These are phyloP conservation scores for Leptobrachium leishanense DNA, from an alignment of 2,113 vertebrate genomes.

Conservation along the genomic window DNA sequence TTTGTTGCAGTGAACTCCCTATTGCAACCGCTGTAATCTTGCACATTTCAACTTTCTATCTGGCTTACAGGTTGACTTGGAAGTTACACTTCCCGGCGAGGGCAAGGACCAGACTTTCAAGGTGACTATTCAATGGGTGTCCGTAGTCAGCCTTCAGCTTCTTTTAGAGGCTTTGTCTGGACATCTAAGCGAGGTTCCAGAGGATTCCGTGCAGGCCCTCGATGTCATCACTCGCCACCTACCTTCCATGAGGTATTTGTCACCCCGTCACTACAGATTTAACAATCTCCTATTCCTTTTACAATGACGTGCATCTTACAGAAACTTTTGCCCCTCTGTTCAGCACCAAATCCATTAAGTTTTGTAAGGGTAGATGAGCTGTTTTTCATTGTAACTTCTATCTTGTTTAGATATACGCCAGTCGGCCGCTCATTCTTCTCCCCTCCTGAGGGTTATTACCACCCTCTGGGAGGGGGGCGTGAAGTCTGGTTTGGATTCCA, in stretches of 20 bases:
- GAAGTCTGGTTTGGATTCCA: slow-evolving; percentile 99
- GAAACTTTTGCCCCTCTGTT: too few relatives aligned
- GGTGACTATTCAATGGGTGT: slow-evolving; percentile 98
- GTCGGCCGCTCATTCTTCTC: slow-evolving; percentile 98
- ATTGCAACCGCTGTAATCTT: too few relatives aligned
- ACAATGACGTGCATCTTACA: not conserved
- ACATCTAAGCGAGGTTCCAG: slow-evolving; percentile 93
- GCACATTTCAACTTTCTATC: not conserved
- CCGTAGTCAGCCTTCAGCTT: slow-evolving; percentile 95
- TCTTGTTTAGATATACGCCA: slow-evolving; percentile 84
- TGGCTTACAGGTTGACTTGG: slow-evolving; percentile 86
- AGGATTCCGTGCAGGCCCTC: slow-evolving; percentile 95
- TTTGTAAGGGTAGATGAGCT: too few relatives aligned
- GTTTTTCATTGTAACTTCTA: not conserved
- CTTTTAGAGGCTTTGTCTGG: slow-evolving; percentile 93
- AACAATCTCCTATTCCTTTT: not conserved
- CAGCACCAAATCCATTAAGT: too few relatives aligned
- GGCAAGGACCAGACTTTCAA: slow-evolving; percentile 98
- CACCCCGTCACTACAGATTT: not conserved
- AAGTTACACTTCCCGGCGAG: slow-evolving; percentile 95
- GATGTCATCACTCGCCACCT: slow-evolving; percentile 97
- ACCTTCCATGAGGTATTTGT: slow-evolving; percentile 91
- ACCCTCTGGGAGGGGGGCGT: slow-evolving; percentile 93
- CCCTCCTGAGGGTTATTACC: slow-evolving; percentile 96
- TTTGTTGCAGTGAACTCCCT: too few relatives aligned